A percentile compares a stretch with the other conserved stretches of the same genome.
Conservation (phyloP, 1,140 invertebrate species). For the Epicauta chinensis region DNA sequence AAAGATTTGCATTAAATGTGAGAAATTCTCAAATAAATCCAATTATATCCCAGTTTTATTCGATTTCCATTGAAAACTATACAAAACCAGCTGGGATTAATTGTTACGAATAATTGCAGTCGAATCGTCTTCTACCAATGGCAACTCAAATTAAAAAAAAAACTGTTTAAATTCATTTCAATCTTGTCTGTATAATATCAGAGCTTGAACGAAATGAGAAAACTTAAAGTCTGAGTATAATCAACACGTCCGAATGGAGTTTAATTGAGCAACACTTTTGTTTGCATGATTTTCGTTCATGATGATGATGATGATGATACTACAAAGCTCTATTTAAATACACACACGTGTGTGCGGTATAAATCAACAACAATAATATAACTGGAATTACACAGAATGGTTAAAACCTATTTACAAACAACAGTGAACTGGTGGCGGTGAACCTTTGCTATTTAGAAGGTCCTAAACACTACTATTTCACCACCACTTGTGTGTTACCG, state of each 20-base stretch:
- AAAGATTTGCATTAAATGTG: not conserved
- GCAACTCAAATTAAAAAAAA: constrained; percentile 23
- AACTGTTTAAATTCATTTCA: constrained; percentile 29
- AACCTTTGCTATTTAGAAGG: no score
- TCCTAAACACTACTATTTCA: constrained; percentile 1
- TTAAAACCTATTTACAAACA: no score
- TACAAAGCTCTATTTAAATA: constrained; percentile 23
- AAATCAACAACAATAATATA: constrained; percentile 30
- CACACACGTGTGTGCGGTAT: constrained; percentile 16
- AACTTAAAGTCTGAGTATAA: constrained; percentile 27
- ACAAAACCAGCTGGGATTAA: no score
- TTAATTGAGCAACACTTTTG: constrained; percentile 28
- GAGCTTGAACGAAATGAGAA: constrained; percentile 24
- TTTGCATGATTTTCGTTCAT: not conserved
- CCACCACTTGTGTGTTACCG: constrained; percentile 22
- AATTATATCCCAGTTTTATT: not conserved
- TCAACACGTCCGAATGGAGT: no score
- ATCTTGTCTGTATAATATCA: constrained; percentile 29
- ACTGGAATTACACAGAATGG: constrained; percentile 18
- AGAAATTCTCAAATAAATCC: not conserved
- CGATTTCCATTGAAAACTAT: no score
- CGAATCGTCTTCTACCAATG: constrained; percentile 18
- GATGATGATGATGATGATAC: constrained; percentile 10
- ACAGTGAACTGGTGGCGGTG: no score
- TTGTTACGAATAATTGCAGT: not conserved